These are phyloP conservation scores for Sylvia atricapilla DNA, from an alignment of 2,113 vertebrate species.

Conservation along the genomic window DNA sequence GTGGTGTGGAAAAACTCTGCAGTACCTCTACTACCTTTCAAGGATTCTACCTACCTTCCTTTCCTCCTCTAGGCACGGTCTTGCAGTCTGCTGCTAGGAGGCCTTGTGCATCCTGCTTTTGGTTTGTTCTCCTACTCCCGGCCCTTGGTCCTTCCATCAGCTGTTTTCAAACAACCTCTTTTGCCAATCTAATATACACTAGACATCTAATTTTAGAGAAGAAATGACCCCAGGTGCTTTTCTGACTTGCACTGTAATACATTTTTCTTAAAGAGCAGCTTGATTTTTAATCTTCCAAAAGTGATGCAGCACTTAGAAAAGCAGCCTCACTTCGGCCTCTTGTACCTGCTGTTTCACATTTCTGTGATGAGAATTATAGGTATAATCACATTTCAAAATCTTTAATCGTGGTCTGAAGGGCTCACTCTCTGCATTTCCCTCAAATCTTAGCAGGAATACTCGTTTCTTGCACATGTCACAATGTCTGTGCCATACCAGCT, in stretches of 20 bases:
- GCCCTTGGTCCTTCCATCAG: neutral
- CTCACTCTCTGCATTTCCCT: neutral
- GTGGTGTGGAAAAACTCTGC: neutral
- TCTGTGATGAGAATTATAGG: neutral
- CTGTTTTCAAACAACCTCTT: neutral
- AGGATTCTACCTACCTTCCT: neutral
- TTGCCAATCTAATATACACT: neutral
- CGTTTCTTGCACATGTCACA: neutral
- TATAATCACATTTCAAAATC: neutral
- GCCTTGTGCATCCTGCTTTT: neutral
- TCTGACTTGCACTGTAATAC: constrained; percentile 1
- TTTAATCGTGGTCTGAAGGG: neutral
- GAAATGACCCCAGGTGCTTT: neutral
- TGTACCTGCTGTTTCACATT: neutral
- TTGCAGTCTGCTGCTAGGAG: neutral
- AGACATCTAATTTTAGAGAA: constrained; percentile 9
- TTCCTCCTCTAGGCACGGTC: fast-evolving
- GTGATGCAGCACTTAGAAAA: constrained; percentile 14
- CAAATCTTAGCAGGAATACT: neutral
- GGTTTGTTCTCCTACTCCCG: neutral
- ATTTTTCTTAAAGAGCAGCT: constrained; percentile 11
- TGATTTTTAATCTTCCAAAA: constrained; percentile 43
- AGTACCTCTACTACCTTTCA: neutral
- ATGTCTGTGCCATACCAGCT: neutral
- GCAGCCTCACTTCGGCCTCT: neutral